phyloP scores from a whole-genome alignment of 2,113 vertebrate genomes.

The Nothoprocta pentlandii region DNA sequence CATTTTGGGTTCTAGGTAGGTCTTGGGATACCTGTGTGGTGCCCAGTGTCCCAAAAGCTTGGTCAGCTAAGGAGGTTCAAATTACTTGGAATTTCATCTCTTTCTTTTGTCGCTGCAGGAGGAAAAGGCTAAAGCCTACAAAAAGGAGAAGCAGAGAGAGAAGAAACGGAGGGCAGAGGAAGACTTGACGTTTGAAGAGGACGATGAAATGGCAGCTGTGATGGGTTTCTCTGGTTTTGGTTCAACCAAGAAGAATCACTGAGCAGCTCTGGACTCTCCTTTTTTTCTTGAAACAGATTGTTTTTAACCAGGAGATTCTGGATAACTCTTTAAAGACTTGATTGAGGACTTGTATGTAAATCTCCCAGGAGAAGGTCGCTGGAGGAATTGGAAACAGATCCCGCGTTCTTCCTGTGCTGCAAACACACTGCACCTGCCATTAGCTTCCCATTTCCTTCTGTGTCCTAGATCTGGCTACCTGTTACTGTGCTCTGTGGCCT shows the following conservation, averaged over 20 bases:
- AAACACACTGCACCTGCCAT: conserved; percentile 44
- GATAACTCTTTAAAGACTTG: conserved; percentile 61
- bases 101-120: conserved; percentile 81
- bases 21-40: neutral
- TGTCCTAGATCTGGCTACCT: conserved; percentile 45
- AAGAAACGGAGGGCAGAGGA: conserved; percentile 94
- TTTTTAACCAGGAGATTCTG: conserved; percentile 70
- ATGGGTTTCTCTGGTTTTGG: conserved; percentile 99
- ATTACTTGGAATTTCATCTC: neutral
- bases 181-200: conserved; percentile 92
- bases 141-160: conserved; percentile 97
- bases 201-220: conserved; percentile 97
- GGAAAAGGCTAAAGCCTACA: conserved; percentile 98
- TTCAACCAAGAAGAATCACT: conserved; percentile 94
- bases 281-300: conserved; percentile 39
- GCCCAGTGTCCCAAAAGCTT: neutral
- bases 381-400: conserved; percentile 39
- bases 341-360: conserved; percentile 56
- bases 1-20: neutral
- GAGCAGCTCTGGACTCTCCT: conserved; percentile 74
- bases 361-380: conserved; percentile 42
- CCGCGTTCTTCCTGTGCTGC: conserved; percentile 51
- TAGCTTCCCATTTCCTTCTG: conserved; percentile 48
- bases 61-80: neutral
- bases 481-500: conserved; percentile 53